phyloP scores from a whole-genome alignment of 1,140 invertebrate species.

The Sitophilus oryzae region DNA sequence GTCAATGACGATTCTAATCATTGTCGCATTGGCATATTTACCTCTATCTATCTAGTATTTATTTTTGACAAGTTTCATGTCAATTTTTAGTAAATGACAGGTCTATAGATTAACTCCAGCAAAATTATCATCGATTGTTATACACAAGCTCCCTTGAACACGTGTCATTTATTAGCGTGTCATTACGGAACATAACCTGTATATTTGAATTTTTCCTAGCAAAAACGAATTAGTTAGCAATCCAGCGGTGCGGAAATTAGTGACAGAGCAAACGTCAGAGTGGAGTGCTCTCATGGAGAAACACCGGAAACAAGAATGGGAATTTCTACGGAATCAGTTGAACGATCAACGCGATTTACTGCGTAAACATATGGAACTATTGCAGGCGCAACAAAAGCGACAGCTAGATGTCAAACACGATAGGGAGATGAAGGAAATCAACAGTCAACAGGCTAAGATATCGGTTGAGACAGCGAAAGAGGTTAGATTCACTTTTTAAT shows the following conservation, averaged over 20 bases:
- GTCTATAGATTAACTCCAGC: no score
- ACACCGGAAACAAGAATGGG: conserved; percentile 90
- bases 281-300: conserved; percentile 88
- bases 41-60: no score
- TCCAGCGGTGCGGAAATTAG: conserved; percentile 69
- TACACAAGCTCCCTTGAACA: no score
- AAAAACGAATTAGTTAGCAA: conserved; percentile 76
- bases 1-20: no score
- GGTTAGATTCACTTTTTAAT: conserved; percentile 43
- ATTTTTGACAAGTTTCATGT: no score
- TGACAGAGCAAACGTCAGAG: conserved; percentile 84
- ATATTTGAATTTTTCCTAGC: no score
- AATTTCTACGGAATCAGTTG: conserved; percentile 73
- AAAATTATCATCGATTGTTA: no score
- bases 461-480: conserved; percentile 96
- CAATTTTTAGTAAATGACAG: no score
- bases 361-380: conserved; percentile 76
- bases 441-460: conserved; percentile 88
- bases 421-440: conserved; percentile 94
- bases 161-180: no score
- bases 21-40: no score
- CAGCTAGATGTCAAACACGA: conserved; percentile 86
- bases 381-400: conserved; percentile 84
- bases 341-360: conserved; percentile 80
- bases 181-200: no score